Evolutionary conservation across 2,888 invertebrate genomes (phyloP), one percentile per base, ranked within the genome.

Genomic region (Scaptomyza caliginosa): DNA sequence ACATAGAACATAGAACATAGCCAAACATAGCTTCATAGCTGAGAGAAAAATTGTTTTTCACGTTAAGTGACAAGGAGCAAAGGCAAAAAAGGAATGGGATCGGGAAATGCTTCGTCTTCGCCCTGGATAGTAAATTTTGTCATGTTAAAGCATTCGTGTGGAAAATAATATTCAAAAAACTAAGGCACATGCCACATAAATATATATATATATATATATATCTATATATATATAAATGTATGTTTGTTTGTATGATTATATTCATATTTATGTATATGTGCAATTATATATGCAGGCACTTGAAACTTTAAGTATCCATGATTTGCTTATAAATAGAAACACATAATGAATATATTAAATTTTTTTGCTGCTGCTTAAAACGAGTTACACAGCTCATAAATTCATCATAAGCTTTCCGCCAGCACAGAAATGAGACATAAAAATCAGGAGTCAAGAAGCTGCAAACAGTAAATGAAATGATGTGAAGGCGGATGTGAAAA

Each of bases 31-130:
- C 65, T 72, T 59, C 49, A 59, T 65, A 66, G 77, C 80, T 69
- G 32, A 6, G 26, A 86, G 87, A 88, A 86, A 84, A 88, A 88
- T 88, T 84, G 88, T 84, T 88, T 88, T 86, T 71, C 88, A 77
- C 74, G 66, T 77, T 84, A 84, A 86, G 86, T 84, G 88, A 84
- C 81, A 86, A 76, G 86, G 70, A 54, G 63, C 49, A 48, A 65
- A 54, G 67, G 58, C 71, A 42, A 46, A 16, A 21, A 19, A 17
- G 10, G 11, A 23, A 42, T 3, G 13, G 4, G 23, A 5, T 11
- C 28, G 36, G 26, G 17, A 48, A 34, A 60, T 54, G 48, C 73
- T 70, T 67, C 57, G 56, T 50, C 67, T 57, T 67, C 52, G 52
- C 30, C 62, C n/a, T 38, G 32, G 55, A 66, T 52, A 70, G 67